Percentiles rank a stretch among this genome's conserved stretches.
These are phyloP conservation scores for Rhinolophus ferrumequinum DNA, from an alignment of 2,113 vertebrate species.

Conservation along the genomic window DNA sequence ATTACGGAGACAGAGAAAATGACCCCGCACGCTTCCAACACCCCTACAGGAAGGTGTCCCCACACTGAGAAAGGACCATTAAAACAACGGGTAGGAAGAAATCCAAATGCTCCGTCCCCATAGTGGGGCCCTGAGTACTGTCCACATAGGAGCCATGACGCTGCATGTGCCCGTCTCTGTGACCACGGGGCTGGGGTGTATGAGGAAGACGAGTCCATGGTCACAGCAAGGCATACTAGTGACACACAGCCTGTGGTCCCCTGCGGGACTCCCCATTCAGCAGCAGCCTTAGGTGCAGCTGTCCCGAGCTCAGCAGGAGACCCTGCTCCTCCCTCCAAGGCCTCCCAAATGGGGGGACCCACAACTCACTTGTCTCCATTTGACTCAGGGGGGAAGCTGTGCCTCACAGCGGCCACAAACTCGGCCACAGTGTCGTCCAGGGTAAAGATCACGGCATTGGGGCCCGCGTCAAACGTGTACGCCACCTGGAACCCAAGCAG, in stretches of 20 bases:
- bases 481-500: constrained; percentile 85
- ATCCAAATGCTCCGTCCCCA: neutral
- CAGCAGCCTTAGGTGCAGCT: neutral
- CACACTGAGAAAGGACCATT: neutral
- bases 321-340: neutral
- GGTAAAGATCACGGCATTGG: constrained; percentile 94
- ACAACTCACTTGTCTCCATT: constrained; percentile 91
- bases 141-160: neutral
- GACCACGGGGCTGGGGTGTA: neutral
- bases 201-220: neutral
- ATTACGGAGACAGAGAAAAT: neutral
- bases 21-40: neutral
- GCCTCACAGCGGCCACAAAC: constrained; percentile 90
- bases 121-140: rapidly evolving
- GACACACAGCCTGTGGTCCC: neutral
- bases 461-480: constrained; percentile 96
- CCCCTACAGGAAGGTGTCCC: neutral
- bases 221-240: neutral
- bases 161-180: neutral
- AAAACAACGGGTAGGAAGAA: neutral
- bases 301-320: neutral
- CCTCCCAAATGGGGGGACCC: neutral
- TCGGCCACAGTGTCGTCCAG: constrained; percentile 89
- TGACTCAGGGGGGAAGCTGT: constrained; percentile 90
- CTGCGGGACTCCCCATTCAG: neutral